Evolutionary conservation across 1,140 invertebrate genomes (phyloP), one percentile per base, ranked within the genome.

Genomic region (Temnothorax longispinosus): DNA sequence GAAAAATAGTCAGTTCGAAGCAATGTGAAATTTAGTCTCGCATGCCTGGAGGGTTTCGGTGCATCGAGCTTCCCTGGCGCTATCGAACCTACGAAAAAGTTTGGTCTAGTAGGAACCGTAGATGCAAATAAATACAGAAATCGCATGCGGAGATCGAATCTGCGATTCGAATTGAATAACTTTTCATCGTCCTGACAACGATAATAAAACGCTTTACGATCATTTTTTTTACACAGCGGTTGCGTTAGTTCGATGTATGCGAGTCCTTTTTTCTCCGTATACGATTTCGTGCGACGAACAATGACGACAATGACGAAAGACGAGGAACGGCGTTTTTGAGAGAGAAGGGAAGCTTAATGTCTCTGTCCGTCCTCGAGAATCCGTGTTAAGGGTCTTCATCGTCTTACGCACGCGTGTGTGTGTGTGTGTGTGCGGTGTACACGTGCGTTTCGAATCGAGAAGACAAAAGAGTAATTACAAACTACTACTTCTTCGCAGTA

Each of bases 21-120:
- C 65, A 82, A 56, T 18, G 15, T 41, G 27, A 41, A 32, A 82
- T 82, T 52, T 58, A 60, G 80, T 27, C 2, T 81, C 32, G 47
- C 44, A 44, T 54, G 65, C 38, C n/a, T 27, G 38, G 41, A 81
- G 21, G 15, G 13, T 69, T 82, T 58, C 35, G 41, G 38, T 72
- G 52, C 69, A 60, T 75, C 54, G 56, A 50, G 56, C 27, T 75
- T 47, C 32, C 32, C 13, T 60, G 58, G 44, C 52, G 44, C 58
- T 81, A 67, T 71, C 58, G n/a, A 82, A 86, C 27, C 38, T 56
- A 71, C 44, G 15, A 44, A 71, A 27, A 82, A 62, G 47, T 82
- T 71, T 71, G 64, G 35, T 76, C 56, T 85, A 81, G 62, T 81
- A 88, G 80, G 78, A 87, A 89, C 69, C 86, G 80, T 81, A 65